Conservation (phyloP, 2,797 vertebrate genomes). For the Ambastaia sidthimunki region DNA sequence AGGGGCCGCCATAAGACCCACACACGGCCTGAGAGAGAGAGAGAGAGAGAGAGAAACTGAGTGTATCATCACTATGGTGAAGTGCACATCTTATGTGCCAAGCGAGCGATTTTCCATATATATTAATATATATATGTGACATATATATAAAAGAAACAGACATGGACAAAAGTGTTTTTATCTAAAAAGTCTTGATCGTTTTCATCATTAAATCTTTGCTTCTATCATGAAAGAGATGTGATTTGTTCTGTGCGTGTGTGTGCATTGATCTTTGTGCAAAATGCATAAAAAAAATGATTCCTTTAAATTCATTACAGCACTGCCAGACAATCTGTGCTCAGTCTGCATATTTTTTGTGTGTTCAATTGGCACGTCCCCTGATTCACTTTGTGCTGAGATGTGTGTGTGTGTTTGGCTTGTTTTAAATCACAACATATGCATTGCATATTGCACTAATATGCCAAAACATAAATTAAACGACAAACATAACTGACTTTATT, state of each 20-base stretch:
- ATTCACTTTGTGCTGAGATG: constrained; percentile 7
- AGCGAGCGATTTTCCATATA: not conserved
- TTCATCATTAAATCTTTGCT: not conserved
- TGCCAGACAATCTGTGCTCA: constrained; percentile 21
- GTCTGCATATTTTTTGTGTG: not conserved
- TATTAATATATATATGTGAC: not conserved
- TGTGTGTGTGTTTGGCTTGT: not conserved
- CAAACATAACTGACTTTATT: too few species aligned
- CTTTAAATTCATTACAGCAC: constrained; percentile 23
- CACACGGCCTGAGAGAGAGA: constrained; percentile 84
- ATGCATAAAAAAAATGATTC: constrained; percentile 26
- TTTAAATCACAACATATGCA: not conserved
- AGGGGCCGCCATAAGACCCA: constrained; percentile 86
- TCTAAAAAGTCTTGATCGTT: constrained; percentile 4
- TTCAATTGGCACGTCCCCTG: constrained; percentile 1
- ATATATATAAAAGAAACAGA: not conserved
- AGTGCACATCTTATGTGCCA: not conserved
- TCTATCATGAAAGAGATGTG: constrained; percentile 7
- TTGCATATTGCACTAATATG: not conserved
- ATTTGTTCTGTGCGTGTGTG: not conserved
- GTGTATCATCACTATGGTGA: not conserved
- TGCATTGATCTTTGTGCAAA: constrained; percentile 19
- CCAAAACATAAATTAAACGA: not conserved
- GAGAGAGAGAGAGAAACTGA: not conserved
- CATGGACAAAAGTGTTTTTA: not conserved